These are phyloP conservation scores for Melanerpes aurifrons DNA, from an alignment of 2,113 vertebrate genomes.

Conservation along the genomic window DNA sequence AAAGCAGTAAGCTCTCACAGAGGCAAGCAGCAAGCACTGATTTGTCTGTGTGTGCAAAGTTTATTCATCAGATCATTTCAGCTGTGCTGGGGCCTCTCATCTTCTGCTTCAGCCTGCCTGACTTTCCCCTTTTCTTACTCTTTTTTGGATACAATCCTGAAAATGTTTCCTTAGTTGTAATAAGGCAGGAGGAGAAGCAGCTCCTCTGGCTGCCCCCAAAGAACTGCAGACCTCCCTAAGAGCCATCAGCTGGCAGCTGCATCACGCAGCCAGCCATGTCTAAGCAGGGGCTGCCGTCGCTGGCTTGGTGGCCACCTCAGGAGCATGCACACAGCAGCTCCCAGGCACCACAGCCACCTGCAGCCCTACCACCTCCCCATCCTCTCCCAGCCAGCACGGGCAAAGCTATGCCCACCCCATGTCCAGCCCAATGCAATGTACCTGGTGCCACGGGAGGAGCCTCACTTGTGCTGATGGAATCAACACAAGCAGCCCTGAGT, in stretches of 20 bases:
- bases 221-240: background rate
- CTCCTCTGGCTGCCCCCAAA: background rate
- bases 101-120: background rate
- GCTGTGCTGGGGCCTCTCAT: background rate
- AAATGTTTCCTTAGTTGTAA: background rate
- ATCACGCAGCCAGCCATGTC: fast-evolving
- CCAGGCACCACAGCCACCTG: fast-evolving
- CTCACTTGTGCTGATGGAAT: background rate
- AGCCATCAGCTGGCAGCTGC: background rate
- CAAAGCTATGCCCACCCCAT: background rate
- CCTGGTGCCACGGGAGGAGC: background rate
- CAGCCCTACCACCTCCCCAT: background rate
- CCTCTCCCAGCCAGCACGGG: background rate
- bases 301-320: fast-evolving
- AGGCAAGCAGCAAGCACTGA: background rate
- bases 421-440: background rate
- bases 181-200: background rate
- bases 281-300: background rate
- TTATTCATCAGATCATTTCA: background rate
- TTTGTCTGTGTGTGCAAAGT: background rate
- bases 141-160: background rate
- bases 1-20: background rate
- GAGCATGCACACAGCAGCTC: background rate
- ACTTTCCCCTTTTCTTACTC: background rate
- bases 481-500: fast-evolving